Base-by-base conservation (phyloP, 2,888 invertebrate genomes). In the Parascotia fuliginaria region DNA sequence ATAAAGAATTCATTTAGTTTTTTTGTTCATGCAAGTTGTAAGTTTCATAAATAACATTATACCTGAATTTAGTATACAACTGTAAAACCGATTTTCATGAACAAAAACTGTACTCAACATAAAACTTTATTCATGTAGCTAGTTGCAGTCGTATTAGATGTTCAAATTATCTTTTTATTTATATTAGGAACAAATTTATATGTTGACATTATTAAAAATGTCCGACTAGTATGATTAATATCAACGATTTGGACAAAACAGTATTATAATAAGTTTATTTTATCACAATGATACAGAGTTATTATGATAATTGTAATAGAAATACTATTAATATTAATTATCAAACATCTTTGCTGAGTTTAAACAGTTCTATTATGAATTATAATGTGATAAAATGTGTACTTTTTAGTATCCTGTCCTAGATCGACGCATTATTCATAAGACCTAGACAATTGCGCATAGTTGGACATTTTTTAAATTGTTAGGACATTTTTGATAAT, bases 61-160 rank as follows among this genome's bases (percentile, higher is more conserved):
- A 36, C 22, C 36, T 16, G 19, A 27, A n/a, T 19, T 16, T 0
- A 9, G 15, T 41, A 51, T 31, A 34, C 40, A 19, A 42, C 33
- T 13, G 9, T 28, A 32, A 14, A 15, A 29, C 38, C 27, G 7
- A 39, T 50, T 44, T 38, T 29, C 43, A 39, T 40, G 36, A 49
- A 43, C 38, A 42, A 42, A n/a, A 38, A 32, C 46, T 46, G 46
- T 40, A 46, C 46, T 33, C 9, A 46, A 46, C 46, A 46, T 46
- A 36, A 14, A 33, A 19, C 46, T 11, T 46, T 46, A 16, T 40
- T 22, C 46, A 36, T 36, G 33, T 27, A 34, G 40, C 33, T 19
- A 46, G 34, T 46, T 46, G 9, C 13, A 29, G 34, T 29, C 29
- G 46, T 15, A 46, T 40, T 46, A n/a, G 29, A 19, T 13, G 6